phyloP scores from a whole-genome alignment of 92 coral and sea anemone species.

The Meandrina meandrites region DNA sequence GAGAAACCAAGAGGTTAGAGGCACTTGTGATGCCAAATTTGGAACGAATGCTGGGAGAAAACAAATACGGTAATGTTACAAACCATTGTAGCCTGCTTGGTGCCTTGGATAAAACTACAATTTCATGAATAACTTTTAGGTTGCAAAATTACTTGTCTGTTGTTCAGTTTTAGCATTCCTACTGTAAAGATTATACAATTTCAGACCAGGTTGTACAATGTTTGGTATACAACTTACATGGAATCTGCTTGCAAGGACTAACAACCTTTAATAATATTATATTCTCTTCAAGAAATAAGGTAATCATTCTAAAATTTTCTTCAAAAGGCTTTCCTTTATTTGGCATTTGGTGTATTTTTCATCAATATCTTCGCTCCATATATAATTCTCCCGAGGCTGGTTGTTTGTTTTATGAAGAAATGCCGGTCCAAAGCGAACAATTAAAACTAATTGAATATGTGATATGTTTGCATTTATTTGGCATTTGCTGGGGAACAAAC shows the following conservation, averaged over 20 bases:
- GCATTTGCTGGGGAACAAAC: too few species aligned
- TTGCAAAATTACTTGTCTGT: not conserved
- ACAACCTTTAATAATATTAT: not conserved
- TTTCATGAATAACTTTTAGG: not conserved
- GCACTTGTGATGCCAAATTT: not conserved
- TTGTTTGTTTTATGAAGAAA: not conserved
- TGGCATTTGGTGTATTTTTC: not conserved
- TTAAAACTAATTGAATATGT: too few species aligned
- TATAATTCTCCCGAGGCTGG: not conserved
- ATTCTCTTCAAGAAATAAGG: not conserved
- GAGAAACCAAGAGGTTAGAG: not conserved
- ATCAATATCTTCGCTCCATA: not conserved
- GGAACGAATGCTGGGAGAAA: not conserved
- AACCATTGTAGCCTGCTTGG: not conserved
- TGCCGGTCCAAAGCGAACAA: too few species aligned
- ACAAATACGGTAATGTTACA: not conserved
- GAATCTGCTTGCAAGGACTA: not conserved
- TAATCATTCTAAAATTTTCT: not conserved
- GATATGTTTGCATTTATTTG: too few species aligned
- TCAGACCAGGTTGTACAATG: not conserved
- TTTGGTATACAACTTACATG: not conserved
- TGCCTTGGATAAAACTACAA: not conserved
- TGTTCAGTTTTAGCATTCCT: not conserved
- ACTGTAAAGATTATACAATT: not conserved
- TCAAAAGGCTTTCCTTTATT: not conserved